A percentile compares a stretch with the other conserved stretches of the same genome.
Conservation (phyloP, 2,797 vertebrate species). For the Crypturellus tataupa region DNA sequence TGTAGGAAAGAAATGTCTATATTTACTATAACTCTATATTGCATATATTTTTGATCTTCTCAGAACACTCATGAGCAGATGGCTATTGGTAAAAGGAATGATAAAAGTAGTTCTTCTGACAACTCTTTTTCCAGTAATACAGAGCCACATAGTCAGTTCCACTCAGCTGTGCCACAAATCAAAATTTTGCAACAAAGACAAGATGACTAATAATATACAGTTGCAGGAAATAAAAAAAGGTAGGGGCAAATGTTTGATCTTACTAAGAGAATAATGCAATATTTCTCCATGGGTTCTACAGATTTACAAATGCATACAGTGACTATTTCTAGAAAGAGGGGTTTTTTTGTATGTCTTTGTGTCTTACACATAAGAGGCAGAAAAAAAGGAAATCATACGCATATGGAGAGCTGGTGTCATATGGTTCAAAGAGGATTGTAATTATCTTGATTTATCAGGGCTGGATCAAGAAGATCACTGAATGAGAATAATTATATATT, state of each 20-base stretch:
- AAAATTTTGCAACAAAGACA: neutral
- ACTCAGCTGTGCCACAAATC: neutral
- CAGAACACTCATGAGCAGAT: neutral
- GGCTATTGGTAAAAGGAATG: neutral
- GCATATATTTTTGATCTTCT: neutral
- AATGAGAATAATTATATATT: neutral
- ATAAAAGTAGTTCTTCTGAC: neutral
- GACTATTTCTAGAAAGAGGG: neutral
- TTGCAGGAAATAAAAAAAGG: neutral
- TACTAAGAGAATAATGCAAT: neutral
- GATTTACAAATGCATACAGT: neutral
- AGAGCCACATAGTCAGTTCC: neutral
- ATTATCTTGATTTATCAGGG: neutral
- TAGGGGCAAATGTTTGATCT: neutral
- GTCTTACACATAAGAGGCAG: neutral
- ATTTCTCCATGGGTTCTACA: neutral
- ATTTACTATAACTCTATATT: neutral
- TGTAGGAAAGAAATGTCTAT: neutral
- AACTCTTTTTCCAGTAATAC: neutral
- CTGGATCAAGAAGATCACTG: neutral
- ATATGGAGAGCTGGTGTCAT: neutral
- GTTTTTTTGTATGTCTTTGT: neutral
- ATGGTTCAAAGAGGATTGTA: neutral
- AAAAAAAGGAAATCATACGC: neutral
- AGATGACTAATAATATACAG: neutral